These are phyloP conservation scores for Conopomorpha cramerella DNA, from an alignment of 1,140 invertebrate species.

Conservation along the genomic window DNA sequence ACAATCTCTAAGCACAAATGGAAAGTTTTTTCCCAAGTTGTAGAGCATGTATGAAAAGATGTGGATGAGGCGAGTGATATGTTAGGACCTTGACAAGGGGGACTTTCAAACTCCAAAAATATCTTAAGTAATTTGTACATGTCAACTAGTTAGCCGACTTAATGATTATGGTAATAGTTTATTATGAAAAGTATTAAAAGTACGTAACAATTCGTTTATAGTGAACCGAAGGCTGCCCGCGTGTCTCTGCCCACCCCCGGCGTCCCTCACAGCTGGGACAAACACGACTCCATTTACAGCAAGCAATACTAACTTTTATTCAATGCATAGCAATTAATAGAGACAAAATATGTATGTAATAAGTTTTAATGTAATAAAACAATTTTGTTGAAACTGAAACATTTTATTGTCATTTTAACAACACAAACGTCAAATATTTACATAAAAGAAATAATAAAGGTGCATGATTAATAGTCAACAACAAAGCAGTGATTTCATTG, in stretches of 20 bases:
- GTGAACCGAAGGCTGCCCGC: constrained; percentile 29
- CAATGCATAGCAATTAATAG: not conserved
- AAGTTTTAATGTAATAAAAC: not conserved
- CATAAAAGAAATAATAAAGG: not conserved
- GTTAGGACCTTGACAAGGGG: not conserved
- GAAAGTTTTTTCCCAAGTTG: no score
- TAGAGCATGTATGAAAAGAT: not conserved
- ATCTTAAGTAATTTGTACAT: not conserved
- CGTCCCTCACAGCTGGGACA: constrained; percentile 60
- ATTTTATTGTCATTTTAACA: not conserved
- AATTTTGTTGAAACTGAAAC: not conserved
- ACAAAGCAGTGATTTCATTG: no score
- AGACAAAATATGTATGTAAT: not conserved
- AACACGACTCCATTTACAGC: constrained; percentile 22
- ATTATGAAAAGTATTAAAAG: not conserved
- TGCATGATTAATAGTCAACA: not conserved
- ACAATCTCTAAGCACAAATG: no score
- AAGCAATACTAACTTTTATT: not conserved
- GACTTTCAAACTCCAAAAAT: not conserved
- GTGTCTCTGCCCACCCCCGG: constrained; percentile 60
- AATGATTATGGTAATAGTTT: not conserved
- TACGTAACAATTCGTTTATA: constrained; percentile 18
- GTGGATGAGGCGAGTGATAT: not conserved
- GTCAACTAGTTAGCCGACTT: not conserved
- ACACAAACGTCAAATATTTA: not conserved